Conservation (phyloP, 2,888 invertebrate species). For the Drosophila limbata region DNA sequence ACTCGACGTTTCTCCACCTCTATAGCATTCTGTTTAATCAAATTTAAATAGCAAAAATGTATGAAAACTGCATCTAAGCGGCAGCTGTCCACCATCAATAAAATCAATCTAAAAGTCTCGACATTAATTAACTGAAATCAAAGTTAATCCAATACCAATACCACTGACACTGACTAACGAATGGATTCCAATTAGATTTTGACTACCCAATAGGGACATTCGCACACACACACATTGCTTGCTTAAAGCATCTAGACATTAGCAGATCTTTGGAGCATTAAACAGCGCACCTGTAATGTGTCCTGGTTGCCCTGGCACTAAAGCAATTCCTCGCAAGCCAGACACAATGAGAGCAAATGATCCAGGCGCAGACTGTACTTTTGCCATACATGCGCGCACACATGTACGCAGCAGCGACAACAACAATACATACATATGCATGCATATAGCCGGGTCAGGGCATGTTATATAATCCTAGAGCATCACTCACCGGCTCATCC, state of each 20-base stretch:
- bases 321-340: not conserved
- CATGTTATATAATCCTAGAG: slow-evolving; percentile 60
- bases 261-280: slow-evolving; percentile 13
- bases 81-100: not conserved
- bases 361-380: slow-evolving; percentile 77
- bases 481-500: slow-evolving; percentile 84
- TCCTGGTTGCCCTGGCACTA: not conserved
- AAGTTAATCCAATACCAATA: no score
- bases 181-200: slow-evolving; percentile 37
- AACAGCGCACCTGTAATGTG: not conserved
- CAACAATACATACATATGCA: slow-evolving; percentile 24
- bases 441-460: slow-evolving; percentile 29
- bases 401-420: slow-evolving; percentile 19
- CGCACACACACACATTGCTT: not conserved
- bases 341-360: slow-evolving; percentile 13
- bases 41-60: slow-evolving; percentile 19
- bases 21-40: slow-evolving; percentile 16
- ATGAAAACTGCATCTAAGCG: not conserved
- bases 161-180: not conserved
- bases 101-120: not conserved
- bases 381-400: slow-evolving; percentile 29
- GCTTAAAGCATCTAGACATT: not conserved
- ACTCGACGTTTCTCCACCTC: no score
- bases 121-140: not conserved
- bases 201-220: not conserved